A percentile compares a stretch with the other conserved stretches of the same genome.
Evolutionary conservation across 1,140 invertebrate species (phyloP).

Genomic region (Bombus soroeensis): DNA sequence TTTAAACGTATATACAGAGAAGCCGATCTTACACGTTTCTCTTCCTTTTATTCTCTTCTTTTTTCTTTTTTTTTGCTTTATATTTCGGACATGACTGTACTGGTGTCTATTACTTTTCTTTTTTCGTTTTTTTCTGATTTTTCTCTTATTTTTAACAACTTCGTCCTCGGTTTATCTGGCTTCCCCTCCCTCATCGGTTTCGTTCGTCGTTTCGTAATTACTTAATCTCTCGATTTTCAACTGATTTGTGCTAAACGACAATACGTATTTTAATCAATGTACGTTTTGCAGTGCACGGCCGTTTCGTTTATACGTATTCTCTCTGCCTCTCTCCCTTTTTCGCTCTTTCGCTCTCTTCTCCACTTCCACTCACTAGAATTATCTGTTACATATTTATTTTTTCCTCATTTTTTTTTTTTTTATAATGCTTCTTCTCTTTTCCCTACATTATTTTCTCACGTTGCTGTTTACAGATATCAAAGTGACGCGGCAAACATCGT

Average conservation of each 20-base stretch:
- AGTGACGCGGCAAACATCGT: slow-evolving; percentile 37
- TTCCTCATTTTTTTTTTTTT: neutral
- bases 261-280: slow-evolving; percentile 73
- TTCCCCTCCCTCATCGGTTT: slow-evolving; percentile 41
- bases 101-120: slow-evolving; percentile 38
- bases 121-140: neutral
- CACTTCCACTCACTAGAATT: slow-evolving; percentile 11
- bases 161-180: slow-evolving; percentile 35
- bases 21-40: slow-evolving; percentile 45
- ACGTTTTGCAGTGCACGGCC: slow-evolving; percentile 70
- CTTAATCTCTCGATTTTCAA: slow-evolving; percentile 41
- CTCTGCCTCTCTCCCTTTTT: neutral
- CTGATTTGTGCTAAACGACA: slow-evolving; percentile 81
- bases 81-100: slow-evolving; percentile 69
- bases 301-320: slow-evolving; percentile 40
- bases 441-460: slow-evolving; percentile 50
- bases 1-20: slow-evolving; percentile 73
- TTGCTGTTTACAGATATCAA: slow-evolving; percentile 54
- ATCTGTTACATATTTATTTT: neutral
- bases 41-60: neutral
- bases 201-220: slow-evolving; percentile 23
- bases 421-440: slow-evolving; percentile 1
- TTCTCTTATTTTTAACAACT: slow-evolving; percentile 12
- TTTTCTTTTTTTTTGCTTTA: neutral
- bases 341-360: neutral